Evolutionary conservation across 2,113 vertebrate species (phyloP), one percentile per base, ranked within the genome.

Genomic region (Colaptes auratus): DNA sequence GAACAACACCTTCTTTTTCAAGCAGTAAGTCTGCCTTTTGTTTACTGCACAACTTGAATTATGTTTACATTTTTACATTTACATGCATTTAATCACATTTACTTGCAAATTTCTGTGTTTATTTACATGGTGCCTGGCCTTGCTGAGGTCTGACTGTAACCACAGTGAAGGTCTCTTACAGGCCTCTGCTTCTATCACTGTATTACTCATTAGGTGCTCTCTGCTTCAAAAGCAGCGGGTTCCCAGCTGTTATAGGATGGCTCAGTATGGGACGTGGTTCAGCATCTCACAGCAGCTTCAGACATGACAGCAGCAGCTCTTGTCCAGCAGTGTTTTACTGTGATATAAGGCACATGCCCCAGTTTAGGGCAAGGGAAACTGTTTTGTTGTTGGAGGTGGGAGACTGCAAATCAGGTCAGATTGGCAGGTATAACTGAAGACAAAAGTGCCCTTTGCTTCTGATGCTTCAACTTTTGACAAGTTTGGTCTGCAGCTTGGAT

Each of bases 31-130:
- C 88, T 72, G 60, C 17, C 73, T 92, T 94, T 86, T 86, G 77
- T 94, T 96, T 95, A 88, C 86, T 75, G 48, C 58, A 78, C 65
- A 83, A 64, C 76, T 84, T 0, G 6, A 84, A 72, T 88, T 89
- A 76, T 42, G 35, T 75, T 92, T 70, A 92, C 61, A 81, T 86
- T 44, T 44, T 30, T 33, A 65, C 82, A 96, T 96, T 96, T 96
- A 93, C 95, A 96, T 96, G 80, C 87, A 78, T 92, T 94, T 95
- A 48, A 88, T 86, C 95, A 92, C 76, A 90, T 96, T 92, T 95
- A 94, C 96, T 96, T 96, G 95, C 95, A 96, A 96, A 96, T 92
- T 84, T 52, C 80, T 13, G 6, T 83, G 23, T 96, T 83, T 96
- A 90, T 96, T 96, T 94, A 96, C 96, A 96, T 93, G 88, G 73